Evolutionary conservation across 1,140 invertebrate genomes (phyloP), one percentile per base, ranked within the genome.

Genomic region (Vollenhovia emeryi): DNA sequence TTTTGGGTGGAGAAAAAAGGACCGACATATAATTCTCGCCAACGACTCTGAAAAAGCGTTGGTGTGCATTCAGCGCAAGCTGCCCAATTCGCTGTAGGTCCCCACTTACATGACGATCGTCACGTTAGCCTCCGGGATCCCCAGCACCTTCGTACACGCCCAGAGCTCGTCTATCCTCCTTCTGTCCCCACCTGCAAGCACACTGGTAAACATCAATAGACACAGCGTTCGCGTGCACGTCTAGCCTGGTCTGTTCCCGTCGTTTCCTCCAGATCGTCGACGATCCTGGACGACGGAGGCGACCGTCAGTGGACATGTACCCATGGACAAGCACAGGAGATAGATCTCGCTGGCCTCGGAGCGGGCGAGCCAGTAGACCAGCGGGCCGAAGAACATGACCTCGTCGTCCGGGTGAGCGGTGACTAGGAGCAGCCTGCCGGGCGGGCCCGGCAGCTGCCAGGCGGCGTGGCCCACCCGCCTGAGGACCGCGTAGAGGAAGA

Each of bases 371-470:
- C 96, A 96, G 84, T 98, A 95, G 83, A 99, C 97, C 27, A 98
- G 96, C 8, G 99, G 99, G 0, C 98, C 98, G 94, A 99, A 99
- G 94, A 99, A 99, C 99, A 99, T 99, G 86, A 98, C 98, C 94
- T 99, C 99, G 93, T 99, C 98, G 94, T 99, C 99, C 9, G 99
- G 99, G 96, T 99, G 99, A 30, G 99, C 98, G 15, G 96, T 98
- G 0, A 99, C 96, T 48, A 99, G 93, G 21, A 99, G 93, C 50
- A 98, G 96, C 89, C 97, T 94, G 3, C 82, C 57, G 18, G 93
- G 93, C 74, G 94, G 94, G 66, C 94, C 94, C 30, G 94, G 94
- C 69, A 95, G 73, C 78, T 95, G 94, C 94, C 94, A 95, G 68
- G 92, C 92, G 80, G 64, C 84, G 71, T 94, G 94, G 88, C 89